phyloP scores from a whole-genome alignment of 2,888 invertebrate genomes.

The Aquatica leii region DNA sequence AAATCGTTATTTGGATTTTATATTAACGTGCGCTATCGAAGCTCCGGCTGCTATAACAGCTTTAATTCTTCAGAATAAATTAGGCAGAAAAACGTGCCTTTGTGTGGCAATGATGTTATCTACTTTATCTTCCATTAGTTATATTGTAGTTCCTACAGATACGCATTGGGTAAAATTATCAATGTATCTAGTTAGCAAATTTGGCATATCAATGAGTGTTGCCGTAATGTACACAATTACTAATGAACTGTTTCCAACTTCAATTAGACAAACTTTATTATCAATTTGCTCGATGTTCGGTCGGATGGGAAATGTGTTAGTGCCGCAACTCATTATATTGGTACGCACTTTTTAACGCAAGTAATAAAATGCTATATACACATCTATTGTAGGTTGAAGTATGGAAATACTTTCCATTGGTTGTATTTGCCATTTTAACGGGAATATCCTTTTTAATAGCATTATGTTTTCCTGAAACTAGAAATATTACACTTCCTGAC shows the following conservation, averaged over 20 bases:
- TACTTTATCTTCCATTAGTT: constrained; percentile 60
- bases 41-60: constrained; percentile 71
- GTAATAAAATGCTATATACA: too few species aligned
- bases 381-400: constrained; percentile 49
- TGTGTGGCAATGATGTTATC: constrained; percentile 68
- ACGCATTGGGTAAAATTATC: constrained; percentile 63
- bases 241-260: constrained; percentile 74
- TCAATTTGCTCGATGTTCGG: constrained; percentile 73
- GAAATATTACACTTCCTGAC: constrained; percentile 71
- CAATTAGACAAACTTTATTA: constrained; percentile 68
- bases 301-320: constrained; percentile 70
- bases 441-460: constrained; percentile 69
- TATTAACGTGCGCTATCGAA: constrained; percentile 72
- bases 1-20: constrained; percentile 81
- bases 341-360: too few species aligned
- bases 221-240: constrained; percentile 72
- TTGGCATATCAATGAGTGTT: constrained; percentile 71
- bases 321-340: constrained; percentile 73
- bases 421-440: constrained; percentile 71
- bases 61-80: constrained; percentile 68
- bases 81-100: constrained; percentile 71
- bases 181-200: constrained; percentile 70
- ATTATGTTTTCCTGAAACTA: constrained; percentile 74
- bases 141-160: constrained; percentile 55
- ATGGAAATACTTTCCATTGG: constrained; percentile 66